Conservation (phyloP, 1,140 invertebrate species). For the Pogonus chalceus region DNA sequence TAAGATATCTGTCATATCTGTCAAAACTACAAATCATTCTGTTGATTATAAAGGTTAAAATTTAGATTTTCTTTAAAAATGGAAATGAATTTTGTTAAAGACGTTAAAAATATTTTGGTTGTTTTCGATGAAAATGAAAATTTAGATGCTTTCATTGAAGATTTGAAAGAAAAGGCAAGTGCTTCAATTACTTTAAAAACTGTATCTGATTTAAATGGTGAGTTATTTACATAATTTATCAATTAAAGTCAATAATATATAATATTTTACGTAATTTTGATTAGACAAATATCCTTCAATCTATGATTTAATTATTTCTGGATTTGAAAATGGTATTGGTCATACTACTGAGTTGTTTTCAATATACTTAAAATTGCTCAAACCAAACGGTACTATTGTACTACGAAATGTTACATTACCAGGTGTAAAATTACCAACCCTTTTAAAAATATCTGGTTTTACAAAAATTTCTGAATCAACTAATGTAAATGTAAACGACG, state of each 20-base stretch:
- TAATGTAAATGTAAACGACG: not conserved
- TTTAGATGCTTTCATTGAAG: not conserved
- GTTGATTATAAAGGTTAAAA: not conserved
- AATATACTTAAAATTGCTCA: conserved; percentile 44
- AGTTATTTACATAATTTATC: not conserved
- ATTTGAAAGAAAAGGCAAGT: not conserved
- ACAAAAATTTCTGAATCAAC: not conserved
- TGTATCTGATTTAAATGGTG: not conserved
- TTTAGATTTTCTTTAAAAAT: not conserved
- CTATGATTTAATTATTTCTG: conserved; percentile 48
- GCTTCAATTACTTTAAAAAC: not conserved
- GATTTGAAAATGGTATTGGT: conserved; percentile 35
- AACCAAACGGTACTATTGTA: conserved; percentile 42
- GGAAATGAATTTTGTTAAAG: not conserved
- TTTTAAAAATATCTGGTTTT: not conserved
- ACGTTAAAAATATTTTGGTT: not conserved
- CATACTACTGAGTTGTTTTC: conserved; percentile 41
- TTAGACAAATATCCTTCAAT: conserved; percentile 40
- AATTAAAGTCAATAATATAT: conserved; percentile 11
- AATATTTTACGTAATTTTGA: conserved; percentile 33
- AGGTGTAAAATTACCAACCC: not conserved
- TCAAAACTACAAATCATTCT: not conserved
- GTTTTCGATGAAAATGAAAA: not conserved
- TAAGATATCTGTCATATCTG: no score
- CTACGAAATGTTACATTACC: conserved; percentile 20